Conservation (phyloP, 2,113 vertebrate species). For the Scomber scombrus region DNA sequence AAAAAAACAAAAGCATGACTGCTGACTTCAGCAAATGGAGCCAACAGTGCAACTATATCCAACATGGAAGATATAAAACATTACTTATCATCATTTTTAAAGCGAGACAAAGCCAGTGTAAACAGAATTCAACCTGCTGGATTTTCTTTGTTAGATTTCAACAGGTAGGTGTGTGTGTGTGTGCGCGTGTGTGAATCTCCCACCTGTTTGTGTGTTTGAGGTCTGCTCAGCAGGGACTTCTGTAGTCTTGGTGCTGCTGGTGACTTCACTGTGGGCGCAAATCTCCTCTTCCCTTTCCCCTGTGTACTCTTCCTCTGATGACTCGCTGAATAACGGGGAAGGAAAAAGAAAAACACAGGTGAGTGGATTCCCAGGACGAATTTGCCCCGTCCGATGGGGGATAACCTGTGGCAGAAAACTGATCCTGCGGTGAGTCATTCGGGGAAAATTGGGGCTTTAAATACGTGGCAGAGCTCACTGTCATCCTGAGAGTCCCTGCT, state of each 20-base stretch:
- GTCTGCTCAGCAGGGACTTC: constrained; percentile 16
- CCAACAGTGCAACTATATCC: neutral
- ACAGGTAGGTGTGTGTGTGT: neutral
- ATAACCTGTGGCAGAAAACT: neutral
- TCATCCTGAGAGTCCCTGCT: constrained; percentile 5
- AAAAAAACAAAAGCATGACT: neutral
- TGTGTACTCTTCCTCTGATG: constrained; percentile 81
- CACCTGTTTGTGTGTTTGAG: constrained; percentile 73
- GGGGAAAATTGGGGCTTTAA: neutral
- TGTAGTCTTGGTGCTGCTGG: constrained; percentile 18
- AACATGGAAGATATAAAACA: neutral
- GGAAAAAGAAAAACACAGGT: constrained; percentile 24
- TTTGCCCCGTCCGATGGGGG: neutral
- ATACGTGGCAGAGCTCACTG: neutral
- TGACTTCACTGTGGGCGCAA: neutral
- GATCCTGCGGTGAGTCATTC: neutral
- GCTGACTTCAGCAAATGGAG: constrained; percentile 30
- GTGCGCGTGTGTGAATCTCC: constrained; percentile 8
- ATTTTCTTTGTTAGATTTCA: neutral
- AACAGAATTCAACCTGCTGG: neutral
- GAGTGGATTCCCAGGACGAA: constrained; percentile 11
- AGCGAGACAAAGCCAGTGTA: neutral
- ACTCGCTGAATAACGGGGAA: constrained; percentile 74
- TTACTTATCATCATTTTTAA: too few species aligned
- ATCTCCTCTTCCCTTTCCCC: constrained; percentile 77